Conservation (phyloP, 2,888 invertebrate species). For the Megastigmus dorsalis region DNA sequence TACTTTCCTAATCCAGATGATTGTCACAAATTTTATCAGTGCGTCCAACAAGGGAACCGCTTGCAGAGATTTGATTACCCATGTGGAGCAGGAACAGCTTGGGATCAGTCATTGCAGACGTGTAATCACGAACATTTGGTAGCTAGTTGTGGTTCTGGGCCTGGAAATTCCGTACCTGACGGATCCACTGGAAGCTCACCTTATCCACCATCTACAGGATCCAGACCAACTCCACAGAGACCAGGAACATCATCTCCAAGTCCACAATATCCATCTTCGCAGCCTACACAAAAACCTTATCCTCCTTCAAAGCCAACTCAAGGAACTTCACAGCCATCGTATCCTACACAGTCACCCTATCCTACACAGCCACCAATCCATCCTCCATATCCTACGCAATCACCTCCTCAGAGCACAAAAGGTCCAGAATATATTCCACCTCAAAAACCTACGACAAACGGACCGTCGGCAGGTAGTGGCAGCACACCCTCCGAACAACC, state of each 20-base stretch:
- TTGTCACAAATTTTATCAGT: conserved; percentile 86
- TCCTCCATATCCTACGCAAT: conserved; percentile 17
- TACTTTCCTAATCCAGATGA: conserved; percentile 81
- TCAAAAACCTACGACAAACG: too few relatives aligned
- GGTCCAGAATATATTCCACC: too few relatives aligned
- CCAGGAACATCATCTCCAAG: background rate
- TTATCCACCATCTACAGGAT: background rate
- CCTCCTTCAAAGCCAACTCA: conserved; percentile 8
- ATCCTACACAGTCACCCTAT: conserved; percentile 24
- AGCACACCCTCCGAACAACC: background rate
- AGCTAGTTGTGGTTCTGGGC: conserved; percentile 57
- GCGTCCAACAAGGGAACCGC: conserved; percentile 79
- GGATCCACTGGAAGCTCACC: conserved; percentile 1
- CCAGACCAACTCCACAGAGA: too few relatives aligned
- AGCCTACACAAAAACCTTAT: background rate
- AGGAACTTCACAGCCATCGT: background rate
- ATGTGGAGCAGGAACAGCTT: conserved; percentile 82
- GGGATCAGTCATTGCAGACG: conserved; percentile 80
- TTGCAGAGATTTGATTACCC: conserved; percentile 77
- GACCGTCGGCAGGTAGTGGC: too few relatives aligned
- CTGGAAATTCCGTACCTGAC: too few relatives aligned
- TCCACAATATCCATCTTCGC: background rate
- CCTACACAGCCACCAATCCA: conserved; percentile 7
- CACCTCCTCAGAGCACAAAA: too few relatives aligned
- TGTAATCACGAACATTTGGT: conserved; percentile 79